Percentiles rank a stretch among this genome's conserved stretches.
Evolutionary conservation across 2,113 vertebrate genomes (phyloP).

Genomic region (Carettochelys insculpta): DNA sequence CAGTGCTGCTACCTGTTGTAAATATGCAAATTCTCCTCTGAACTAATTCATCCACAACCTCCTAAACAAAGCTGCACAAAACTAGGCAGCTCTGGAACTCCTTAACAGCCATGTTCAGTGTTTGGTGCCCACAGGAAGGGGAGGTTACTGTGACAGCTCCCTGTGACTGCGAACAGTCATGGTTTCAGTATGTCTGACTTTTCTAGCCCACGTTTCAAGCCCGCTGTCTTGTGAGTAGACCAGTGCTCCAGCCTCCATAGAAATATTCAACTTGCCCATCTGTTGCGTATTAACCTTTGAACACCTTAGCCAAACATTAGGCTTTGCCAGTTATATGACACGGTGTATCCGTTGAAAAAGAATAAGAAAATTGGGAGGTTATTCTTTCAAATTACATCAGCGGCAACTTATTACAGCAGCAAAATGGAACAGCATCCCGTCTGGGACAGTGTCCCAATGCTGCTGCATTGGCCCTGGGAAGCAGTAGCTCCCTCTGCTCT

Average conservation of each 20-base stretch:
- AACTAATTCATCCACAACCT: accelerated
- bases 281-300: conserved; percentile 78
- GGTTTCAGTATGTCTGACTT: not conserved
- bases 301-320: conserved; percentile 74
- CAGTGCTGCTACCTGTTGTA: too few species aligned
- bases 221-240: conserved; percentile 15
- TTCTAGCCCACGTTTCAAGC: not conserved
- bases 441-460: conserved; percentile 30
- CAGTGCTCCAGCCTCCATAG: conserved; percentile 13
- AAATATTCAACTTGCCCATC: conserved; percentile 51
- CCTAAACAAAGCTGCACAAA: accelerated
- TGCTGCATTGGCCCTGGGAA: conserved; percentile 27
- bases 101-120: not conserved
- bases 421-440: conserved; percentile 23
- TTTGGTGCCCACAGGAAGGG: not conserved
- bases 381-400: conserved; percentile 51
- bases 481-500: conserved; percentile 34
- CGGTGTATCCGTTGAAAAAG: conserved; percentile 62
- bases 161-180: not conserved
- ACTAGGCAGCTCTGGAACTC: not conserved
- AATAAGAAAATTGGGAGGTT: conserved; percentile 53
- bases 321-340: conserved; percentile 69
- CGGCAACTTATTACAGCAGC: conserved; percentile 28
- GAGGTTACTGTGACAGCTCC: not conserved
- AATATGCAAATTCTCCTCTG: not conserved